Evolutionary conservation across 2,797 vertebrate species (phyloP), one percentile per base, ranked within the genome.

Genomic region (Leucoraja ocellata): DNA sequence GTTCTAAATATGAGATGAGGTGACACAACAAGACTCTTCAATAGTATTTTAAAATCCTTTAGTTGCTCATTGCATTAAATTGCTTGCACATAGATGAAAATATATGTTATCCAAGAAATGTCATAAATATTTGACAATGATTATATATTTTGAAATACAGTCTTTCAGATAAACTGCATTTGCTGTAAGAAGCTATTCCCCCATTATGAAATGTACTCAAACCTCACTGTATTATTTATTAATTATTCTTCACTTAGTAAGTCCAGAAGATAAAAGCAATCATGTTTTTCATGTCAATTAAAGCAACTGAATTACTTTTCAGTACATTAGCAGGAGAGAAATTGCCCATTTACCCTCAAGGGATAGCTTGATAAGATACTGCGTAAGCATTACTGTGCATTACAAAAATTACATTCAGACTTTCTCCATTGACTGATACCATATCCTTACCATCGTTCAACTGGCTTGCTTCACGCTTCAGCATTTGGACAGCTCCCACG

Each of bases 401-500:
- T 93, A 93, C 68, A 39, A n/a, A 74, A 65, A 39, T 36, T 36
- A 80, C 36, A 80, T 65, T 81, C 65, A 93, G 78, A 46, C n/a
- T 18, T 65, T 39, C 79, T 93, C 76, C 23, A 90, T 83, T 61
- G 77, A 16, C 46, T 94, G n/a, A 36, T 28, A 71, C 46, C 54
- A 32, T 7, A 91, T 77, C 61, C 96, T 98, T 97, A 99, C 99
- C 97, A 93, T 99, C 98, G 79, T 96, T 95, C 93, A 96, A 95
- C 91, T 98, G 98, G 94, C 97, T 98, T 81, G 96, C 96, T 96
- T 99, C 99, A 96, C 98, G 97, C 96, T 98, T 99, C 95, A 99
- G 97, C 99, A 99, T 99, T 97, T 99, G 99, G 93, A 99, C 99
- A 95, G 99, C 99, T 88, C 98, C 99, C 78, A 99, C 99, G 16